These are phyloP conservation scores for Apaloderma vittatum DNA, from an alignment of 2,113 vertebrate genomes.

Conservation along the genomic window DNA sequence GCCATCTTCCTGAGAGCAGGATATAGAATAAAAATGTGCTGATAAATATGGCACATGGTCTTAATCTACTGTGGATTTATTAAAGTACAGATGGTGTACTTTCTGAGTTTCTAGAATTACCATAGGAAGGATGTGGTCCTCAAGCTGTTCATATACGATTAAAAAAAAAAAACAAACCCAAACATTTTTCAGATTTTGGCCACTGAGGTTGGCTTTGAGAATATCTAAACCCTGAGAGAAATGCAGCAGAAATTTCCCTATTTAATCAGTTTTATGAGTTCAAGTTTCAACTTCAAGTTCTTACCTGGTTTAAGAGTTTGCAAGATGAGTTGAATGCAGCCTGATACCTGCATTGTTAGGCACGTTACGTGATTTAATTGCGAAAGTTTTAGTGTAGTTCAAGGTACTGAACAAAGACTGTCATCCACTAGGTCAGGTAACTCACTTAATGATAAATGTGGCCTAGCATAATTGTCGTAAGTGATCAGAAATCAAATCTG, in stretches of 20 bases:
- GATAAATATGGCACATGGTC: slow-evolving; percentile 25
- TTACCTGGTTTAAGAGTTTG: neutral
- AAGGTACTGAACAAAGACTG: neutral
- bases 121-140: slow-evolving; percentile 27
- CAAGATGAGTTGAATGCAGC: neutral
- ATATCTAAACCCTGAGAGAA: neutral
- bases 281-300: neutral
- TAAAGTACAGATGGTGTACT: slow-evolving; percentile 57
- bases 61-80: slow-evolving; percentile 38
- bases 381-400: neutral
- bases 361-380: neutral
- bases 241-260: neutral
- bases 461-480: neutral
- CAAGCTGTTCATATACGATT: slow-evolving; percentile 8
- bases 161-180: neutral
- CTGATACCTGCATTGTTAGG: neutral
- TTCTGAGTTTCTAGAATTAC: slow-evolving; percentile 29
- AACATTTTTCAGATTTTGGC: neutral
- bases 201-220: neutral
- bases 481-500: neutral
- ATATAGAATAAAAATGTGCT: neutral
- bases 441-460: neutral
- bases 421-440: neutral
- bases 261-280: neutral
- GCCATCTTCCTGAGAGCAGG: neutral